Evolutionary conservation across 2,888 invertebrate genomes (phyloP).

Genomic region (Aporophyla lueneburgensis): DNA sequence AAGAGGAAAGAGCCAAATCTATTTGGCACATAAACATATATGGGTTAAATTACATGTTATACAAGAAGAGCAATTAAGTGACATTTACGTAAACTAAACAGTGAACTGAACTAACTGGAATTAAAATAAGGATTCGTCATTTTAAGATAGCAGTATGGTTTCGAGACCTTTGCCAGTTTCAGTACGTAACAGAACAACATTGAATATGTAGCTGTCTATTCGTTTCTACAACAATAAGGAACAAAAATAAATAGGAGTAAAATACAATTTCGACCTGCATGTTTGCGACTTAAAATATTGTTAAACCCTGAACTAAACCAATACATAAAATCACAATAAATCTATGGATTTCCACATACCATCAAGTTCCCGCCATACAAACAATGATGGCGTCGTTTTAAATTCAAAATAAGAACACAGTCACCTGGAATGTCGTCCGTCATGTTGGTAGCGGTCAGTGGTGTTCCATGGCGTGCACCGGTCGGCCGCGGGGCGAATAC

Average conservation of each 20-base stretch:
- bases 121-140: background rate
- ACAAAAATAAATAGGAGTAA: background rate
- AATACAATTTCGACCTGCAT: background rate
- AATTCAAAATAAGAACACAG: slow-evolving; percentile 61
- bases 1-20: slow-evolving; percentile 27
- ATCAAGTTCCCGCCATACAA: slow-evolving; percentile 22
- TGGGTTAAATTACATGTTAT: background rate
- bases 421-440: slow-evolving; percentile 88
- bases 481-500: slow-evolving; percentile 83
- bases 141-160: background rate
- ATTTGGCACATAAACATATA: slow-evolving; percentile 5
- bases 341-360: slow-evolving; percentile 20
- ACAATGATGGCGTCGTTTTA: slow-evolving; percentile 28
- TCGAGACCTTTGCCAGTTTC: background rate
- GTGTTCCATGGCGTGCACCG: slow-evolving; percentile 78
- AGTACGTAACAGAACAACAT: background rate
- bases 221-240: background rate
- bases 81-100: background rate
- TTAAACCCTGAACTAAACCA: slow-evolving; percentile 15
- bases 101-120: background rate
- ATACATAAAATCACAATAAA: slow-evolving; percentile 26
- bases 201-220: background rate
- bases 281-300: background rate
- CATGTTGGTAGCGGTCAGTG: slow-evolving; percentile 63
- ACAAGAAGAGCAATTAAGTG: background rate